Conservation (phyloP, 2,888 invertebrate species). For the Ennomos erosarius region DNA sequence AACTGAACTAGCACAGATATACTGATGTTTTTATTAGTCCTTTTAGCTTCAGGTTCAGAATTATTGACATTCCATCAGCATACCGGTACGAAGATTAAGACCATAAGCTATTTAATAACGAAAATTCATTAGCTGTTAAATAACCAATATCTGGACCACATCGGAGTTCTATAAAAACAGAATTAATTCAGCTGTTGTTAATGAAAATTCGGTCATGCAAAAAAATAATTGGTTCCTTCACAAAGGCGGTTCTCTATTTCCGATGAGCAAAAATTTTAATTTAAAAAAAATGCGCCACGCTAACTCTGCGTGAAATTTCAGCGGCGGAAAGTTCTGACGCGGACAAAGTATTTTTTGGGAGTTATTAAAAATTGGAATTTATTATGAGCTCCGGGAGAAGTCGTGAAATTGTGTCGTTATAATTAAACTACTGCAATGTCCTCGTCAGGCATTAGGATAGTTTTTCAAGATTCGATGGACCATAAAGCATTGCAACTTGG, state of each 20-base stretch:
- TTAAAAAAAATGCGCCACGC: constrained; percentile 20
- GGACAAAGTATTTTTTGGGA: constrained; percentile 9
- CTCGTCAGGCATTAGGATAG: too few species aligned
- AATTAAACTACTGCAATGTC: too few species aligned
- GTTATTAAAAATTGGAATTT: background rate
- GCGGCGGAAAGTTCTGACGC: constrained; percentile 8
- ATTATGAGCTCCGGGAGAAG: too few species aligned
- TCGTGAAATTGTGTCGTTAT: too few species aligned
- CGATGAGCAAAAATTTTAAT: constrained; percentile 59
- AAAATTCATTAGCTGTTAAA: background rate
- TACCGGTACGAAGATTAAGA: too few species aligned
- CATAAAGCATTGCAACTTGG: too few species aligned
- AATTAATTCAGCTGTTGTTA: constrained; percentile 65
- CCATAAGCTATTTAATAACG: too few species aligned
- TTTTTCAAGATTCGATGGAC: too few species aligned
- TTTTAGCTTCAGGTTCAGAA: too few species aligned
- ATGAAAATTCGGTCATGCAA: constrained; percentile 72
- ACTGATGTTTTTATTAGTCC: too few species aligned
- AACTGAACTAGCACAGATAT: too few species aligned
- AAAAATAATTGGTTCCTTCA: constrained; percentile 78
- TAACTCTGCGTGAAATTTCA: constrained; percentile 15
- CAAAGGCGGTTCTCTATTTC: constrained; percentile 66
- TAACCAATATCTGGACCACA: constrained; percentile 53
- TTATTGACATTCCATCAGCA: too few species aligned
- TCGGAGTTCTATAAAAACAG: constrained; percentile 54